phyloP scores from a whole-genome alignment of 2,797 vertebrate genomes.

The Enteromius paludinosus region DNA sequence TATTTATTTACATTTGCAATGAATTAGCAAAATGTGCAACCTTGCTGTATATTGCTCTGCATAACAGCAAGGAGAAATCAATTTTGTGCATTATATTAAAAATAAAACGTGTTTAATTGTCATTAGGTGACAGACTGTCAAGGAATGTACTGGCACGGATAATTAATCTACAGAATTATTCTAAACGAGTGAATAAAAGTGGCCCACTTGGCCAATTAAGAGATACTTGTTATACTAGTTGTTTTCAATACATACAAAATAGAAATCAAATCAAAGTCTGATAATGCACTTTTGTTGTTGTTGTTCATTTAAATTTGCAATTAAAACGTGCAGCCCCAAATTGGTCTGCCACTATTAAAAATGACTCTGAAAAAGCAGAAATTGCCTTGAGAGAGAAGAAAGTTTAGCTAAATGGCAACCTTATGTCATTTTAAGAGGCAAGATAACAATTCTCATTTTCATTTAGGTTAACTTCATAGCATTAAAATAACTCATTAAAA shows the following conservation, averaged over 20 bases:
- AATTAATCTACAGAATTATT: neutral
- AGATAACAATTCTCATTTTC: neutral
- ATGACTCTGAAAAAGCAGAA: neutral
- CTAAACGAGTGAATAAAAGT: neutral
- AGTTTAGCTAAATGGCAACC: conserved; percentile 76
- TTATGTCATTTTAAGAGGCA: conserved; percentile 61
- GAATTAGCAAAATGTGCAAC: neutral
- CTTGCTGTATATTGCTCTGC: neutral
- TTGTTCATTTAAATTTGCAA: neutral
- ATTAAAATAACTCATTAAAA: neutral
- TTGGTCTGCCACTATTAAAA: neutral
- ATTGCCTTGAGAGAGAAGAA: conserved; percentile 42
- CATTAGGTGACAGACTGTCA: neutral
- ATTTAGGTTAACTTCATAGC: neutral
- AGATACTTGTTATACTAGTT: neutral
- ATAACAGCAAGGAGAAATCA: neutral
- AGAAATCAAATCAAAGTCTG: neutral
- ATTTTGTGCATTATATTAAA: neutral
- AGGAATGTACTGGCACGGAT: neutral
- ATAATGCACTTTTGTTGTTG: neutral
- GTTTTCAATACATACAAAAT: neutral
- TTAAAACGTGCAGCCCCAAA: neutral
- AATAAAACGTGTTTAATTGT: neutral
- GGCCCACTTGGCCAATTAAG: neutral
- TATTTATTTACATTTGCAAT: neutral